These are phyloP conservation scores for Leucopsar rothschildi DNA, from an alignment of 2,113 vertebrate genomes.

Conservation along the genomic window DNA sequence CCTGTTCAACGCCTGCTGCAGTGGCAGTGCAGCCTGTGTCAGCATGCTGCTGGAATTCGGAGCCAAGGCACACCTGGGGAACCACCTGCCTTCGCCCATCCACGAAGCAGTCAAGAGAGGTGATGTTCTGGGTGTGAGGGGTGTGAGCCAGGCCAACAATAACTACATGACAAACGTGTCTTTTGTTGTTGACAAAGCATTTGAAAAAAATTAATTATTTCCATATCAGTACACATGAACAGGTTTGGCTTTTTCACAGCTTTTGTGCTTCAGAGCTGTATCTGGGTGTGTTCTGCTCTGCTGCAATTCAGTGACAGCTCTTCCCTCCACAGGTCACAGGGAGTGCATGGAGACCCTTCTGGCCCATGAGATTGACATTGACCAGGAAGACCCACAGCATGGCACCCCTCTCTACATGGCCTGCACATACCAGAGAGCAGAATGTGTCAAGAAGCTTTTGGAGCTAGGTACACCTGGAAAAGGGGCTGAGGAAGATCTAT, in stretches of 20 bases:
- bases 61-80: constrained; percentile 64
- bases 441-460: constrained; percentile 85
- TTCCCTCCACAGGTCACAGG: constrained; percentile 76
- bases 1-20: constrained; percentile 86
- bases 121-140: constrained; percentile 11
- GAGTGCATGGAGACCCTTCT: constrained; percentile 90
- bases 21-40: constrained; percentile 83
- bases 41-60: constrained; percentile 78
- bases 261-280: not conserved
- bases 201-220: not conserved
- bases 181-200: not conserved
- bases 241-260: not conserved
- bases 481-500: not conserved
- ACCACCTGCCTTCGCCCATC: constrained; percentile 78
- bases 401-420: constrained; percentile 86
- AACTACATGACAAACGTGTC: not conserved
- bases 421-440: constrained; percentile 73
- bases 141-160: not conserved
- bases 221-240: accelerated
- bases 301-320: not conserved
- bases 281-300: not conserved
- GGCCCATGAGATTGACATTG: constrained; percentile 77
- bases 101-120: constrained; percentile 86
- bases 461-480: constrained; percentile 75
- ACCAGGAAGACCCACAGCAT: constrained; percentile 75